Evolutionary conservation across 2,888 invertebrate species (phyloP).

Genomic region (Hirudinaria manillensis): DNA sequence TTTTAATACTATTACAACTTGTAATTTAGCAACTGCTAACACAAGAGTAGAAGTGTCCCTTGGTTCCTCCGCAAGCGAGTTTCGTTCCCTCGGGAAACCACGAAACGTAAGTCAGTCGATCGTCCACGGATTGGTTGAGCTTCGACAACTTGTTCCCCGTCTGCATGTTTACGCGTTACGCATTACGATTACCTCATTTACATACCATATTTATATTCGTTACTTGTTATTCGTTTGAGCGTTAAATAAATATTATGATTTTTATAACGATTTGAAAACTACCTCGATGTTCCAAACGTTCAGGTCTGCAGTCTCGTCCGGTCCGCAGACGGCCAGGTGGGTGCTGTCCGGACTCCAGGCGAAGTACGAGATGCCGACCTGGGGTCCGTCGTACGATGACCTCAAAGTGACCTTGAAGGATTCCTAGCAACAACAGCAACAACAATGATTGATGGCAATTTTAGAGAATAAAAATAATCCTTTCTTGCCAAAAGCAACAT

Average conservation of each 20-base stretch:
- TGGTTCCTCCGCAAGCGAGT: conserved; percentile 88
- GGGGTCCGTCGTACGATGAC: conserved; percentile 81
- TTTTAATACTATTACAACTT: background rate
- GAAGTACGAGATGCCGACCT: conserved; percentile 83
- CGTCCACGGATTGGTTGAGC: conserved; percentile 85
- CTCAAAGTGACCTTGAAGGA: conserved; percentile 34
- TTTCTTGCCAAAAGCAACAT: conserved; percentile 1
- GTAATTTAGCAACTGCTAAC: conserved; percentile 43
- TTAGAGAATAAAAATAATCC: too few relatives aligned
- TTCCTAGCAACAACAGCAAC: conserved; percentile 7
- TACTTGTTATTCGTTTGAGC: too few relatives aligned
- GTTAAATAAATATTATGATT: too few relatives aligned
- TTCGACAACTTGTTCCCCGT: conserved; percentile 67
- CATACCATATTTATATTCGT: background rate
- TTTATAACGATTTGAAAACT: too few relatives aligned
- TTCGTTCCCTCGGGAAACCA: conserved; percentile 84
- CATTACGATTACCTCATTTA: background rate
- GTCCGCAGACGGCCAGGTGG: conserved; percentile 86
- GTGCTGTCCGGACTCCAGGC: conserved; percentile 93
- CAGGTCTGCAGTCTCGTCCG: conserved; percentile 89
- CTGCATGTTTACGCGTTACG: conserved; percentile 42
- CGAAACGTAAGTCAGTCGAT: conserved; percentile 86
- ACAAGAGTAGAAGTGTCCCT: conserved; percentile 91
- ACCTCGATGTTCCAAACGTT: conserved; percentile 78
- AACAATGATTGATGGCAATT: background rate